Evolutionary conservation across 1,140 invertebrate species (phyloP), one percentile per base, ranked within the genome.

Genomic region (Psilanteris sp.): DNA sequence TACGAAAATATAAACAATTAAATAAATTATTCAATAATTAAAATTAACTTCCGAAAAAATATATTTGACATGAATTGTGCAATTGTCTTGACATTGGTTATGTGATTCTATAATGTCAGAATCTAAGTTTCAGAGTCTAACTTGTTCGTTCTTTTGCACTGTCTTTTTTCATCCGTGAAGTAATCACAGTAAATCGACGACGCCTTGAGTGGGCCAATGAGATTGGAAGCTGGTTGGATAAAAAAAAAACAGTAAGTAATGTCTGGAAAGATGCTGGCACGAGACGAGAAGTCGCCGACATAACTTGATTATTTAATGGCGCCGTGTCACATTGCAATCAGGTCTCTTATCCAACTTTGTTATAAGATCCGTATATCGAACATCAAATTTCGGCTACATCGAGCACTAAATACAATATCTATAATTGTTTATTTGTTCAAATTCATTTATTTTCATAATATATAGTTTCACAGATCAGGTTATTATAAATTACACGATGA

Each of bases 291-390:
- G 79, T 83, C 79, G 81, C 82, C 79, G 75, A 83, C 74, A 82
- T 85, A 84, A 85, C 72, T 85, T 83, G 80, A 84, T 85, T 85
- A 85, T 75, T 79, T 70, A 67, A 77, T 76, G 80, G 68, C 73
- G 79, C 41, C 79, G 78, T 84, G 82, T 85, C 83, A 84, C 81
- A 83, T 85, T 83, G 82, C 77, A 75, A 73, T 64, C 50, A 74
- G 67, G 54, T 64, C 77, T 67, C 73, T 76, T 71, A 78, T 71
- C 62, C 61, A 84, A 83, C 82, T 84, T 83, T 77, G 79, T 85
- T 84, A 83, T 68, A 22, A 46, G 37, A 20, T 61, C 31, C 7
- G n/a, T 26, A 1, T 26, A 26, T 3, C 44, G 29, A 31, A 37
- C 66, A 39, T 72, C 57, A 50, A 31, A 18, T 37, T n/a, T n/a